Conservation (phyloP, 2,113 vertebrate genomes). For the Gopherus evgoodei region DNA sequence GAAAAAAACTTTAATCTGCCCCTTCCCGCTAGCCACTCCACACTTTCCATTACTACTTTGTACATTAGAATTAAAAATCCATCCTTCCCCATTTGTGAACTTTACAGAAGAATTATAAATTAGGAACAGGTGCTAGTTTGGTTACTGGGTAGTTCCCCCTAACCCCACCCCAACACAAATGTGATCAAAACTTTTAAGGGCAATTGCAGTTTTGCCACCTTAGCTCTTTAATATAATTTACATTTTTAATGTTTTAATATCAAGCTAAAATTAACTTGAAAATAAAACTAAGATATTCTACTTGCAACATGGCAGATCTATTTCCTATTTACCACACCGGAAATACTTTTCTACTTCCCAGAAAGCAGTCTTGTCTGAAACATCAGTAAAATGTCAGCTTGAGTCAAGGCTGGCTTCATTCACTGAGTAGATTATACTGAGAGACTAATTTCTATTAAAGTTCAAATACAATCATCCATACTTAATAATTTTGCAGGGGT, state of each 20-base stretch:
- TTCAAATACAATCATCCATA: neutral
- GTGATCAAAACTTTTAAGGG: neutral
- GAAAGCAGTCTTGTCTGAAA: neutral
- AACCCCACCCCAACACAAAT: neutral
- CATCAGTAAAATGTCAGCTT: neutral
- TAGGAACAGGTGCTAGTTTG: neutral
- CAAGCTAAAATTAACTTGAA: neutral
- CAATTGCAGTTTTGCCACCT: neutral
- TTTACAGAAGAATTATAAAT: neutral
- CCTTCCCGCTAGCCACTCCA: neutral
- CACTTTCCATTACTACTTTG: neutral
- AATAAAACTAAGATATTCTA: neutral
- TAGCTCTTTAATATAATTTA: neutral
- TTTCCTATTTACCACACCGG: neutral
- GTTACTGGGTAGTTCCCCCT: neutral
- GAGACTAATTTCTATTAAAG: neutral
- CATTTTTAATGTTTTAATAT: neutral
- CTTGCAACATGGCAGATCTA: neutral
- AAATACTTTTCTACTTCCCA: neutral
- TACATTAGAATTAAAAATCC: fast-evolving
- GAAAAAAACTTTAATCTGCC: neutral
- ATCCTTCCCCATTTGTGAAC: neutral
- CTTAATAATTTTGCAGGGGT: neutral
- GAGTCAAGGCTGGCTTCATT: neutral
- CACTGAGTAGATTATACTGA: neutral